Evolutionary conservation across 2,797 vertebrate species (phyloP).

Genomic region (Helicolenus hilgendorfi): DNA sequence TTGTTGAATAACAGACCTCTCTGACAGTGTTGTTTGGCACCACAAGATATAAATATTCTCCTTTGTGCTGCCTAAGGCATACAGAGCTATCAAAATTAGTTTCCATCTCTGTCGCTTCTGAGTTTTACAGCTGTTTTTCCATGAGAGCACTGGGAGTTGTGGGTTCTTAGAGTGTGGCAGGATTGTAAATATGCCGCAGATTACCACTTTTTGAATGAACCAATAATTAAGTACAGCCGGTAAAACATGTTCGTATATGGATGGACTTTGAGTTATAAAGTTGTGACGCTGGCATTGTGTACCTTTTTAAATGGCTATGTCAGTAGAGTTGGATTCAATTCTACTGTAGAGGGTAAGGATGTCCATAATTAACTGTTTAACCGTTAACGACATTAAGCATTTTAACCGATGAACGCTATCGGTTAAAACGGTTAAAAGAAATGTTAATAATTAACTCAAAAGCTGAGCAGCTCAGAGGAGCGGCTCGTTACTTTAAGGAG

Average conservation of each 20-base stretch:
- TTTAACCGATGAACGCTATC: too few relatives aligned
- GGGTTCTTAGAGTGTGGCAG: not conserved
- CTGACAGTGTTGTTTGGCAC: slow-evolving; percentile 65
- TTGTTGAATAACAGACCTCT: slow-evolving; percentile 76
- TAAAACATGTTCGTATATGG: not conserved
- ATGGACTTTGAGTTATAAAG: not conserved
- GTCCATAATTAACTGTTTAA: too few relatives aligned
- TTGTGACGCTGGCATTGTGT: not conserved
- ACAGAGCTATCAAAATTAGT: slow-evolving; percentile 63
- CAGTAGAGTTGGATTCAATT: not conserved
- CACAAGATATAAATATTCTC: slow-evolving; percentile 70
- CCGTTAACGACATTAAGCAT: too few relatives aligned
- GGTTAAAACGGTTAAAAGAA: too few relatives aligned
- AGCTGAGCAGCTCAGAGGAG: too few relatives aligned
- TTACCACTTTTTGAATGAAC: not conserved
- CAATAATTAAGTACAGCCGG: not conserved
- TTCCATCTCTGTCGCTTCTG: slow-evolving; percentile 50
- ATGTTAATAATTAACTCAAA: too few relatives aligned
- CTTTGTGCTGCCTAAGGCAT: slow-evolving; percentile 55
- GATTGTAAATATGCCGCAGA: slow-evolving; percentile 4
- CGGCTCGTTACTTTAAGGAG: too few relatives aligned
- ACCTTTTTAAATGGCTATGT: not conserved
- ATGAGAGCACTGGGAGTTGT: not conserved
- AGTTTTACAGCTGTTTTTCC: slow-evolving; percentile 41
- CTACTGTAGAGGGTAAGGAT: not conserved